These are phyloP conservation scores for Chaetodon trifascialis DNA, from an alignment of 2,113 vertebrate genomes.

Conservation along the genomic window DNA sequence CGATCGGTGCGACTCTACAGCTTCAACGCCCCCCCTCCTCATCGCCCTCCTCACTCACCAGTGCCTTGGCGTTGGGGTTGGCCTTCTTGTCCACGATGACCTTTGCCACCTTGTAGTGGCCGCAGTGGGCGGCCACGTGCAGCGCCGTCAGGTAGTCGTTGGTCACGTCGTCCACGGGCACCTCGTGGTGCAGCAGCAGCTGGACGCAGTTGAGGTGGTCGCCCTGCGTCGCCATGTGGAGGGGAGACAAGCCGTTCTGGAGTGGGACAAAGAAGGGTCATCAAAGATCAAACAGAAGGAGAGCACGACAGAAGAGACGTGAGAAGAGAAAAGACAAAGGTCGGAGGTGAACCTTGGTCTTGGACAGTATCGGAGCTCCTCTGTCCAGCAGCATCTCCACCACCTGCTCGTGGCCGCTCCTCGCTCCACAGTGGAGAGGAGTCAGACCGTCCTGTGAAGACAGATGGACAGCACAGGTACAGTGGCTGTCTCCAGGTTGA, in stretches of 20 bases:
- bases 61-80: constrained; percentile 98
- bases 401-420: constrained; percentile 98
- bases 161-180: constrained; percentile 97
- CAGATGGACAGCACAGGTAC: not conserved
- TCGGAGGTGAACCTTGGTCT: constrained; percentile 91
- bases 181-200: constrained; percentile 95
- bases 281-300: too few relatives aligned
- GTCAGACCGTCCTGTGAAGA: constrained; percentile 92
- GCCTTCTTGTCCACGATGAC: constrained; percentile 99
- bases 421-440: constrained; percentile 95
- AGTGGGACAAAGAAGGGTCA: not conserved
- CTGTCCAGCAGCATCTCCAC: constrained; percentile 96
- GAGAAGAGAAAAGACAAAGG: not conserved
- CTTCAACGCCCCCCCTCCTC: too few relatives aligned
- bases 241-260: constrained; percentile 92
- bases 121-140: constrained; percentile 97
- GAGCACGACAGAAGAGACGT: not conserved
- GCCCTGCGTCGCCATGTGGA: constrained; percentile 99
- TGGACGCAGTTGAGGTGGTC: constrained; percentile 99
- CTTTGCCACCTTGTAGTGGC: constrained; percentile 99
- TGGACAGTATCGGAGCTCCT: constrained; percentile 96
- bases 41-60: constrained; percentile 89
- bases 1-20: not conserved
- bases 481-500: not conserved
- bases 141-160: constrained; percentile 98